Conservation (phyloP, 2,113 vertebrate genomes). For the Enhydra lutris region DNA sequence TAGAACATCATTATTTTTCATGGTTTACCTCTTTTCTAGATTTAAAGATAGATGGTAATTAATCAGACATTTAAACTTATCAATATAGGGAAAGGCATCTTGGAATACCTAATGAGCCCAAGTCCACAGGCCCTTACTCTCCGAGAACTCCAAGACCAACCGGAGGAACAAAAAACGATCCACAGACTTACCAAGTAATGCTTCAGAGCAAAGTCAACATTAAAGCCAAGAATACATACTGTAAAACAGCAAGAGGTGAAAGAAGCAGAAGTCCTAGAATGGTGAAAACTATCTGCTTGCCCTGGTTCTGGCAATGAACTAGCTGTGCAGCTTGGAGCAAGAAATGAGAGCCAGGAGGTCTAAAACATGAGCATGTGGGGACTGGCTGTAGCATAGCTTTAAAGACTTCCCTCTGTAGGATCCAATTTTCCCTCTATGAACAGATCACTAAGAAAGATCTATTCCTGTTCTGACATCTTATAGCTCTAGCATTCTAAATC, state of each 20-base stretch:
- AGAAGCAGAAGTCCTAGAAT: background rate
- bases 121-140: background rate
- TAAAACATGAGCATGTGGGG: background rate
- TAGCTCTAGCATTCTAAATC: conserved; percentile 9
- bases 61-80: background rate
- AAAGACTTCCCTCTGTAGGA: background rate
- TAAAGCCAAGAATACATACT: background rate
- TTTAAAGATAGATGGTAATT: background rate
- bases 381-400: background rate
- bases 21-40: background rate
- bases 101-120: background rate
- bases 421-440: background rate
- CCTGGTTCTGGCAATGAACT: background rate
- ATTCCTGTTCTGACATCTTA: background rate
- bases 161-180: background rate
- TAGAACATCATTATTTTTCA: background rate
- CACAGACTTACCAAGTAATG: background rate
- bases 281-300: background rate
- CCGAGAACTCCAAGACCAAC: background rate
- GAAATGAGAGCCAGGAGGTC: background rate
- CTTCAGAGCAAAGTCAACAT: background rate
- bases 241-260: background rate
- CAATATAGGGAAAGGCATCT: background rate
- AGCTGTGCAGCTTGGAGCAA: background rate
- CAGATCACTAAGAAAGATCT: background rate